A percentile compares a stretch with the other conserved stretches of the same genome.
Conservation (phyloP, 2,113 vertebrate genomes). For the Pygoscelis adeliae region DNA sequence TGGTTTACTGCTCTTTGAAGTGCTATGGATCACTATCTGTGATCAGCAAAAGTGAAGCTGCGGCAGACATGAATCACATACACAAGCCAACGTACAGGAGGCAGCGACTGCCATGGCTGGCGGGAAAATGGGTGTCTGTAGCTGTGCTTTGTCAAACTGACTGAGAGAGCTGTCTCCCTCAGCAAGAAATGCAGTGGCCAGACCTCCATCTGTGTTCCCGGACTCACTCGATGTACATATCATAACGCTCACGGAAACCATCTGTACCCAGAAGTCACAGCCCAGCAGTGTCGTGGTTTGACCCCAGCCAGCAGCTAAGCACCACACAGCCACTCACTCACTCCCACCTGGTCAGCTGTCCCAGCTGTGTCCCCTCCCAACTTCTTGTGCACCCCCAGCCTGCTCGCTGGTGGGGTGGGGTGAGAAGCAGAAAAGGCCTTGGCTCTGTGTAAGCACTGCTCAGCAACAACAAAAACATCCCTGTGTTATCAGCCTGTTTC, state of each 20-base stretch:
- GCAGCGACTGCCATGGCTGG: not conserved
- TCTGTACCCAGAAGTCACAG: not conserved
- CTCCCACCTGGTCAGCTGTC: too few species aligned
- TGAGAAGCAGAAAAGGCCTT: too few species aligned
- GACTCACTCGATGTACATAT: fast-evolving
- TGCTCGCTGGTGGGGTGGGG: too few species aligned
- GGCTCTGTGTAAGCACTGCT: too few species aligned
- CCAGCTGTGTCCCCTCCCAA: too few species aligned
- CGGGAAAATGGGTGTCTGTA: not conserved
- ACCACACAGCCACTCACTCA: too few species aligned
- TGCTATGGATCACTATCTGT: not conserved
- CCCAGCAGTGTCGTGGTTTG: not conserved
- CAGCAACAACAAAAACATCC: too few species aligned
- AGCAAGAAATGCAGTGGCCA: not conserved
- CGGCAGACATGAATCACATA: not conserved
- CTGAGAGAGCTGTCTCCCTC: not conserved
- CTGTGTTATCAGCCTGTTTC: too few species aligned
- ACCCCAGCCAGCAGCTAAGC: too few species aligned
- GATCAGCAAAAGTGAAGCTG: not conserved
- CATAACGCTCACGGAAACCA: not conserved
- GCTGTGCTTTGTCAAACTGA: not conserved
- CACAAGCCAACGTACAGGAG: not conserved
- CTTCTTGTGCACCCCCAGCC: too few species aligned
- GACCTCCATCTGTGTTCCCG: not conserved
- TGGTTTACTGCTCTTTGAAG: not conserved